phyloP scores from a whole-genome alignment of 2,888 invertebrate genomes.

The Tinea semifulvella region DNA sequence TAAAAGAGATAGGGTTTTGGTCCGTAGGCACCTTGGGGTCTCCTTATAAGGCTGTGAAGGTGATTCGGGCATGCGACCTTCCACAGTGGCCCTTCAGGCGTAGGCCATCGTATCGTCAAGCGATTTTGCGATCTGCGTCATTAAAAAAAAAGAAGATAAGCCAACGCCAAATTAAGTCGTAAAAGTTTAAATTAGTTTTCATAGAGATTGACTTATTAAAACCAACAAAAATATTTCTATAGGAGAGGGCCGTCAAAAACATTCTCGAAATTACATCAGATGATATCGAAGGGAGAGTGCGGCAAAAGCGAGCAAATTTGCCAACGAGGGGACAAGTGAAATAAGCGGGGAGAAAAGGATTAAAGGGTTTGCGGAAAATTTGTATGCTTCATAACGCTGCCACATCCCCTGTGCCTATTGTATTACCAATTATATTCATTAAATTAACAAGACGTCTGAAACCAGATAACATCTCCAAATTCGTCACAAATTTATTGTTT shows the following conservation, averaged over 20 bases:
- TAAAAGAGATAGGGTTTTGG: no score
- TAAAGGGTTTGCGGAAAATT: slow-evolving; percentile 64
- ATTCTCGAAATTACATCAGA: slow-evolving; percentile 51
- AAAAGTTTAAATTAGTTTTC: slow-evolving; percentile 6
- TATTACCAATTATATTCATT: slow-evolving; percentile 64
- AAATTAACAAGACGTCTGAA: slow-evolving; percentile 36
- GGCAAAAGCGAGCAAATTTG: slow-evolving; percentile 28
- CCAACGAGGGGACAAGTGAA: slow-evolving; percentile 61
- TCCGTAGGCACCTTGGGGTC: no score
- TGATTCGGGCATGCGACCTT: no score
- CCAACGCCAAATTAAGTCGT: no score
- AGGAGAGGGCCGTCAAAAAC: slow-evolving; percentile 17
- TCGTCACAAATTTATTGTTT: no score
- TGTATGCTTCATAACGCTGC: slow-evolving; percentile 53
- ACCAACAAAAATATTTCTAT: slow-evolving; percentile 6
- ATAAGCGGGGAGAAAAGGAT: slow-evolving; percentile 52
- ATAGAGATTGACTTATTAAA: slow-evolving; percentile 7
- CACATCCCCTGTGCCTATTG: slow-evolving; percentile 46
- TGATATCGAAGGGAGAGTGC: slow-evolving; percentile 26
- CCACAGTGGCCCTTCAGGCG: no score
- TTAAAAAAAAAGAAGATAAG: no score
- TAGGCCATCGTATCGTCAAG: no score
- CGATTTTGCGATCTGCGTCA: no score
- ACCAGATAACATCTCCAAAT: slow-evolving; percentile 1
- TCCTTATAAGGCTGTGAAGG: no score